phyloP scores from a whole-genome alignment of 1,140 invertebrate species.

The Drosophila punjabiensis region DNA sequence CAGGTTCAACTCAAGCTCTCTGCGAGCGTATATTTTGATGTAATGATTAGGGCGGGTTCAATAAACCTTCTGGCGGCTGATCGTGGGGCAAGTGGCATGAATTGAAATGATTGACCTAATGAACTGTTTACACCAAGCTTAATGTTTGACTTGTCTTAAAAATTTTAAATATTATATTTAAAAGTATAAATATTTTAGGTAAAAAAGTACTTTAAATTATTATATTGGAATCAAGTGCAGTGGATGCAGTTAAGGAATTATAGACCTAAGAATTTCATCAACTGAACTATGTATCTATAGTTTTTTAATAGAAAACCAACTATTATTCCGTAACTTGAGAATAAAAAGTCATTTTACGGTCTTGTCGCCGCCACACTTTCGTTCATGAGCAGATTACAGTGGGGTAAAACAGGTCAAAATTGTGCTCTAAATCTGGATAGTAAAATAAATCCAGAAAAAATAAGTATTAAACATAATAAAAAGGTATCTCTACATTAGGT shows the following conservation, averaged over 20 bases:
- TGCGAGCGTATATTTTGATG: constrained; percentile 51
- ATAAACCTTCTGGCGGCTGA: not conserved
- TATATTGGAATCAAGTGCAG: not conserved
- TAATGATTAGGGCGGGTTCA: constrained; percentile 48
- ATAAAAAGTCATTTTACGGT: not conserved
- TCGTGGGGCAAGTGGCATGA: constrained; percentile 11
- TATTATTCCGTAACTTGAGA: not conserved
- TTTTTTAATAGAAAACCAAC: not conserved
- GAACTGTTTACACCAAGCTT: not conserved
- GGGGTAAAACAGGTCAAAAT: not conserved
- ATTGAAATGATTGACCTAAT: constrained; percentile 11
- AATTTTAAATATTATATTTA: not conserved
- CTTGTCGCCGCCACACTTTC: constrained; percentile 16
- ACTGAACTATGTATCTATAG: not conserved
- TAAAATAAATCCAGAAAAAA: not conserved
- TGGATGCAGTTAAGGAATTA: not conserved
- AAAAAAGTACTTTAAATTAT: not conserved
- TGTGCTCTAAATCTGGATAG: too few relatives aligned
- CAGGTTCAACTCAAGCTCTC: constrained; percentile 9
- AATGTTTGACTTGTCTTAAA: not conserved
- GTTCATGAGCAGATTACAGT: not conserved
- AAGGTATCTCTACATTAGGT: not conserved
- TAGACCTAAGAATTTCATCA: not conserved
- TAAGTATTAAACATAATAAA: not conserved
- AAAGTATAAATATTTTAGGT: not conserved